These are phyloP conservation scores for Opisthograptis luteolata DNA, from an alignment of 2,888 invertebrate genomes.

Conservation along the genomic window DNA sequence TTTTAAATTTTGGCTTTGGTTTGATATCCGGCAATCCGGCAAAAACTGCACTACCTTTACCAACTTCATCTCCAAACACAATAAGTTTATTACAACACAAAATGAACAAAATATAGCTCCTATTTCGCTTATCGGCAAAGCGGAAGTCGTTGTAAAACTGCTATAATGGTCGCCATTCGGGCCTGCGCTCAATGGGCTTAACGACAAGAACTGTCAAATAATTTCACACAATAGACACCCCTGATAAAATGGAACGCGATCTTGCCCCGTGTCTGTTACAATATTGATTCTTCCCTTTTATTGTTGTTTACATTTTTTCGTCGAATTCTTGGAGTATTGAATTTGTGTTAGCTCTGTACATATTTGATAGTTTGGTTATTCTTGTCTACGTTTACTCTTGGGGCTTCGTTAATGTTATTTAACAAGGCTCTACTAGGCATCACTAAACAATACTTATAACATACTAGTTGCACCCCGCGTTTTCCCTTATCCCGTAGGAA, in stretches of 20 bases:
- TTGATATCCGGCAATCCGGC: not conserved
- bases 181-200: conserved; percentile 22
- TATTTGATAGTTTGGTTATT: too few relatives aligned
- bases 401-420: too few relatives aligned
- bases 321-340: not conserved
- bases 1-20: too few relatives aligned
- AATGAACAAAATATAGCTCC: conserved; percentile 14
- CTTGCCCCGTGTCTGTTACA: conserved; percentile 10
- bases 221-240: conserved; percentile 28
- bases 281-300: conserved; percentile 19
- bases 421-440: too few relatives aligned
- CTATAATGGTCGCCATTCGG: conserved; percentile 23
- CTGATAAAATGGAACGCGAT: conserved; percentile 22
- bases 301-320: conserved; percentile 1
- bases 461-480: too few relatives aligned
- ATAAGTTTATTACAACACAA: conserved; percentile 18
- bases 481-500: too few relatives aligned
- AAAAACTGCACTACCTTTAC: not conserved
- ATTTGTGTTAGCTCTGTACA: not conserved
- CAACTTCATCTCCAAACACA: conserved; percentile 12
- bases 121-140: conserved; percentile 17
- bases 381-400: too few relatives aligned
- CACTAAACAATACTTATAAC: too few relatives aligned
- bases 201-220: conserved; percentile 29
- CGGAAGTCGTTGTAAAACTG: conserved; percentile 29